Evolutionary conservation across 2,888 invertebrate genomes (phyloP).

Genomic region (Odontocerum albicorne): DNA sequence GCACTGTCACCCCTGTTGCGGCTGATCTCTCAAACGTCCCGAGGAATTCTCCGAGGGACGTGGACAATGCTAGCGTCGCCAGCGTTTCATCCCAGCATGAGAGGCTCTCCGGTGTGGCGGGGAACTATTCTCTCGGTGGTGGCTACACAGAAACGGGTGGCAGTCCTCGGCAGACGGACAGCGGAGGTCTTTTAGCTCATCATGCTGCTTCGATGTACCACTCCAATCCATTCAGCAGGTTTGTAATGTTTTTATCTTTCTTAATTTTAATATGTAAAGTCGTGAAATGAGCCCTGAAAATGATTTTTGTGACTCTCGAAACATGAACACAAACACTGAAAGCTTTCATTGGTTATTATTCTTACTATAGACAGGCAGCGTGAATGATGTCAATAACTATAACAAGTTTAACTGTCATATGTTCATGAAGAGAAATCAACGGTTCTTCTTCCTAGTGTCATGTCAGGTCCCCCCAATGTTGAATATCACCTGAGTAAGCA

Average conservation of each 20-base stretch:
- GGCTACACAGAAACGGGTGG: conserved; percentile 43
- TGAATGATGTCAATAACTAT: too few relatives aligned
- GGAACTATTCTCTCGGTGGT: conserved; percentile 38
- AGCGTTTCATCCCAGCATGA: conserved; percentile 42
- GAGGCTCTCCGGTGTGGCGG: conserved; percentile 44
- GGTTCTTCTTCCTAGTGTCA: too few relatives aligned
- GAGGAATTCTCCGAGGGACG: conserved; percentile 41
- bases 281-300: too few relatives aligned
- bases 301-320: too few relatives aligned
- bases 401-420: too few relatives aligned
- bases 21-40: conserved; percentile 34
- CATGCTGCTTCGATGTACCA: conserved; percentile 50
- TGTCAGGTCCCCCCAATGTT: too few relatives aligned
- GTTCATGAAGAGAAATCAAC: too few relatives aligned
- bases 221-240: conserved; percentile 53
- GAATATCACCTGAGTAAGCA: too few relatives aligned
- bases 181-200: conserved; percentile 50
- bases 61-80: conserved; percentile 40
- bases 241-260: background rate
- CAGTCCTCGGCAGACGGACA: conserved; percentile 38
- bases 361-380: too few relatives aligned
- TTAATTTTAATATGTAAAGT: background rate
- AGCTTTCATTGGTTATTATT: too few relatives aligned
- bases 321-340: too few relatives aligned
- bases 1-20: conserved; percentile 32